A percentile compares a stretch with the other conserved stretches of the same genome.
Evolutionary conservation across 2,888 invertebrate species (phyloP).

Genomic region (Nasonia oneida): DNA sequence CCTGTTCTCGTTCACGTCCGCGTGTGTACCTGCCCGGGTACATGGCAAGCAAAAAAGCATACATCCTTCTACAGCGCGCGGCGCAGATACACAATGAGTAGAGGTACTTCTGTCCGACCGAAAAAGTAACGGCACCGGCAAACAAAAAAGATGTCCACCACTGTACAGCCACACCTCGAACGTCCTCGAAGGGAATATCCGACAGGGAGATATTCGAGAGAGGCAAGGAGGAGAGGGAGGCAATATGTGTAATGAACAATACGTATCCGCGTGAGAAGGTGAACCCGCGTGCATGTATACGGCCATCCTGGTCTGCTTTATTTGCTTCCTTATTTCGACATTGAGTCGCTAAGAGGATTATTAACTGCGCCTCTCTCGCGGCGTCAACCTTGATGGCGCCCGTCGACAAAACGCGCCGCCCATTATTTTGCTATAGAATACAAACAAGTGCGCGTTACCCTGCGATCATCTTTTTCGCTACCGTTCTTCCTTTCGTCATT

Average conservation of each 20-base stretch:
- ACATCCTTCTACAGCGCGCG: background rate
- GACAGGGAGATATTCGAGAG: background rate
- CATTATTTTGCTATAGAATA: conserved; percentile 30
- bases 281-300: background rate
- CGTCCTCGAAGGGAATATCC: background rate
- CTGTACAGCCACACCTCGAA: conserved; percentile 4
- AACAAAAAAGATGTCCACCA: background rate
- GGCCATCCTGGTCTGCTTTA: conserved; percentile 4
- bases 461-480: background rate
- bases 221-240: no score
- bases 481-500: background rate
- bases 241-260: background rate
- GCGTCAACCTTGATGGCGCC: conserved; percentile 62
- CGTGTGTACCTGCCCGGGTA: background rate
- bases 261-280: background rate
- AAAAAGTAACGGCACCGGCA: background rate
- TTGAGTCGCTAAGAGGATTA: conserved; percentile 66
- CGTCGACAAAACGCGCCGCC: conserved; percentile 63
- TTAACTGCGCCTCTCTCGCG: conserved; percentile 52
- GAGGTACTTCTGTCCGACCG: background rate
- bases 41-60: background rate
- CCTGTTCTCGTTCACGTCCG: background rate
- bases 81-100: background rate
- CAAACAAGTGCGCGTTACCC: background rate
- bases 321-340: conserved; percentile 64